Evolutionary conservation across 2,797 vertebrate genomes (phyloP).

Genomic region (Spinus olivaceus): DNA sequence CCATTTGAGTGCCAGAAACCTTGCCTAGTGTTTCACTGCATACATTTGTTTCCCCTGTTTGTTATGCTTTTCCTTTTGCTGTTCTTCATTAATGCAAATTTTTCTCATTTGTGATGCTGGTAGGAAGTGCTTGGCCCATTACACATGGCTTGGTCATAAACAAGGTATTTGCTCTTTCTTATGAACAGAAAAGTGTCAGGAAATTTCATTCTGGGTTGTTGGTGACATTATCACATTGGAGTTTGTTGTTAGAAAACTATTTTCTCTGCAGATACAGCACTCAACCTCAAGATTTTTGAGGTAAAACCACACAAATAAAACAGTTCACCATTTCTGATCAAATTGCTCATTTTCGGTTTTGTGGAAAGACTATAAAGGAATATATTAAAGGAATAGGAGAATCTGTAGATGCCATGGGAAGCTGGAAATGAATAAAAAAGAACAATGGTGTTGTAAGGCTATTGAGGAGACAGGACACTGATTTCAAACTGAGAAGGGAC

Average conservation of each 20-base stretch:
- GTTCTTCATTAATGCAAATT: constrained; percentile 51
- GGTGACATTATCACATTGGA: constrained; percentile 28
- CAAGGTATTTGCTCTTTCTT: constrained; percentile 49
- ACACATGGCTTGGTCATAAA: constrained; percentile 41
- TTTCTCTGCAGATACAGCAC: not conserved
- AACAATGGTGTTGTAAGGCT: not conserved
- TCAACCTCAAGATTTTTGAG: constrained; percentile 18
- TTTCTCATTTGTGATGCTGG: constrained; percentile 44
- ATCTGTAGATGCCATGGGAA: not conserved
- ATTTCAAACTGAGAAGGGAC: not conserved
- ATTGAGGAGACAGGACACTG: not conserved
- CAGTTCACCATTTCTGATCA: not conserved
- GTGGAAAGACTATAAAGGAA: not conserved
- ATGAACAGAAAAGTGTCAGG: not conserved
- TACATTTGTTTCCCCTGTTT: constrained; percentile 1
- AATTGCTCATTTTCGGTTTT: constrained; percentile 12
- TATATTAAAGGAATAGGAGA: not conserved
- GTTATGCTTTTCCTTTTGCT: constrained; percentile 18
- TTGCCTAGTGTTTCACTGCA: not conserved
- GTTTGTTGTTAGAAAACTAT: constrained; percentile 30
- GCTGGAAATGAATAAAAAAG: not conserved
- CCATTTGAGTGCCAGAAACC: not conserved
- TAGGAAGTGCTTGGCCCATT: constrained; percentile 21
- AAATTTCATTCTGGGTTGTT: constrained; percentile 17
- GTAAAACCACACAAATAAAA: constrained; percentile 20